phyloP scores from a whole-genome alignment of 2,797 vertebrate species.

The Catostomus latipinnis region DNA sequence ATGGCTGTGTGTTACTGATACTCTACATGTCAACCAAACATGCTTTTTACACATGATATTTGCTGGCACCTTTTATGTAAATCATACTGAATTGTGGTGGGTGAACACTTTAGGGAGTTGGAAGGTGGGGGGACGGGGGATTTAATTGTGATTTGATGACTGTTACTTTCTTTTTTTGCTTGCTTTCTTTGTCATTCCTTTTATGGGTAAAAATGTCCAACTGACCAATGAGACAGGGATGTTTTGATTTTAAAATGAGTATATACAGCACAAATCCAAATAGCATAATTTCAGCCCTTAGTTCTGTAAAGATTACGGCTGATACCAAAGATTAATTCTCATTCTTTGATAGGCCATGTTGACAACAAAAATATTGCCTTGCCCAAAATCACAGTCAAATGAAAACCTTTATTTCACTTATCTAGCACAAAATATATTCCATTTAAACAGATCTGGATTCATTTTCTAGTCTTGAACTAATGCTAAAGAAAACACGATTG shows the following conservation, averaged over 20 bases:
- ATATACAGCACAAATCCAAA: slow-evolving; percentile 6
- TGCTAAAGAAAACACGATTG: not conserved
- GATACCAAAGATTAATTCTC: not conserved
- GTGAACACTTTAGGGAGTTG: slow-evolving; percentile 20
- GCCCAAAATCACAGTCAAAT: not conserved
- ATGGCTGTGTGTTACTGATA: slow-evolving; percentile 67
- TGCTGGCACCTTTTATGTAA: slow-evolving; percentile 29
- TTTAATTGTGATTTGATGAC: slow-evolving; percentile 36
- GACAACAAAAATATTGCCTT: slow-evolving; percentile 2
- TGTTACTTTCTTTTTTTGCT: slow-evolving; percentile 14
- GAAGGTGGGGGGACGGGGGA: not conserved
- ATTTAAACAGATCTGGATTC: not conserved
- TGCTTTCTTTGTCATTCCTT: slow-evolving; percentile 7
- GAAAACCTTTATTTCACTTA: not conserved
- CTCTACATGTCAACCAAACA: slow-evolving; percentile 48
- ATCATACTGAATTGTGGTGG: not conserved
- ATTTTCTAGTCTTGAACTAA: not conserved
- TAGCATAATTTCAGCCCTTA: not conserved
- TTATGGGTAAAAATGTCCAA: slow-evolving; percentile 7
- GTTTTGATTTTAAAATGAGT: slow-evolving; percentile 17
- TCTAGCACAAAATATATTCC: not conserved
- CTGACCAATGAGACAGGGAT: slow-evolving; percentile 4
- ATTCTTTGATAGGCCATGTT: not conserved
- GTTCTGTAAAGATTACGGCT: not conserved
- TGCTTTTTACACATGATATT: slow-evolving; percentile 7